These are phyloP conservation scores for Spodoptera frugiperda DNA, from an alignment of 1,140 invertebrate species.

Conservation along the genomic window DNA sequence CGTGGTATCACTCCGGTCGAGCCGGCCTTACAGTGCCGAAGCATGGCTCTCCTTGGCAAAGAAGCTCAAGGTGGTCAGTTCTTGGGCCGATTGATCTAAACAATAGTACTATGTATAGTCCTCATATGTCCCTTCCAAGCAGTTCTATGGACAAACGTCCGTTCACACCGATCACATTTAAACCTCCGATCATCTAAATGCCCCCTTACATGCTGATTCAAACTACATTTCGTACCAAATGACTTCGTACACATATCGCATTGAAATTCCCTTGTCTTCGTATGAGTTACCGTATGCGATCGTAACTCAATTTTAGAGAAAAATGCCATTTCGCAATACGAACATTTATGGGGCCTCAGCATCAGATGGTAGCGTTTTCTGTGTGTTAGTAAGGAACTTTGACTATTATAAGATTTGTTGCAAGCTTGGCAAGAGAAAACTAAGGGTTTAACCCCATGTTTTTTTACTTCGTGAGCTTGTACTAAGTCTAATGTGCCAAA, in stretches of 20 bases:
- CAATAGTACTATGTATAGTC: conserved; percentile 37
- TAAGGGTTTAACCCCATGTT: conserved; percentile 49
- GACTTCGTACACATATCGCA: conserved; percentile 87
- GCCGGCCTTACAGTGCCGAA: no score
- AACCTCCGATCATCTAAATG: conserved; percentile 42
- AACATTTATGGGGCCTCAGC: conserved; percentile 46
- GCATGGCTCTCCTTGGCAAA: no score
- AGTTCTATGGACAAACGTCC: conserved; percentile 26
- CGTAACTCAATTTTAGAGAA: conserved; percentile 47
- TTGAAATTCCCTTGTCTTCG: conserved; percentile 90
- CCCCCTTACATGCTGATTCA: conserved; percentile 39
- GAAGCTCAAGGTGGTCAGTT: no score
- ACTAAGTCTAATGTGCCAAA: conserved; percentile 52
- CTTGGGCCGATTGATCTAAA: no score
- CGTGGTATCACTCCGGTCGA: no score
- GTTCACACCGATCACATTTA: conserved; percentile 32
- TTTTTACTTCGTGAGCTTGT: conserved; percentile 53
- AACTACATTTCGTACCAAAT: conserved; percentile 80
- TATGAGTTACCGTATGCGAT: conserved; percentile 82
- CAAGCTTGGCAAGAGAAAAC: conserved; percentile 58
- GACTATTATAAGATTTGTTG: conserved; percentile 50
- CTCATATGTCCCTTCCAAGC: conserved; percentile 41
- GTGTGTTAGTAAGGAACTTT: conserved; percentile 48
- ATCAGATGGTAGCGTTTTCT: conserved; percentile 58
- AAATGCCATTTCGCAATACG: conserved; percentile 53